A percentile compares a stretch with the other conserved stretches of the same genome.
Conservation (phyloP, 2,797 vertebrate species). For the Peromyscus aztecus region DNA sequence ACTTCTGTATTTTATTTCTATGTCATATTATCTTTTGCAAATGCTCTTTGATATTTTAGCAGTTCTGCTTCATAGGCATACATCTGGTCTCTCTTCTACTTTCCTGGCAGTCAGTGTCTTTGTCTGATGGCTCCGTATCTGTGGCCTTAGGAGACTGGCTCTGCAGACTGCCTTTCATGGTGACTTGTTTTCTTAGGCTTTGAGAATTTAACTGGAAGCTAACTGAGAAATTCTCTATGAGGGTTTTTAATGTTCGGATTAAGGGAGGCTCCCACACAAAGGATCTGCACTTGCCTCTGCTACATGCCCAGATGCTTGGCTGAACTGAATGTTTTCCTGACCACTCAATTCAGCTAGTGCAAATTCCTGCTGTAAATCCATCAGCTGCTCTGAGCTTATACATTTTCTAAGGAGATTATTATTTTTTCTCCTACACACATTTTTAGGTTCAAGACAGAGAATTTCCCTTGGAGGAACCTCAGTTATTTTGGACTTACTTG, state of each 20-base stretch:
- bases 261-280: neutral
- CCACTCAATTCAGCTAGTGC: neutral
- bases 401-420: constrained; percentile 49
- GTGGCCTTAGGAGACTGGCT: neutral
- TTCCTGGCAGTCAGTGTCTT: neutral
- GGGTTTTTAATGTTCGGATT: constrained; percentile 12
- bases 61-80: neutral
- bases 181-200: constrained; percentile 30
- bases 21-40: constrained; percentile 27
- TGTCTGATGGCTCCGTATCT: neutral
- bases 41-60: constrained; percentile 5
- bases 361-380: constrained; percentile 61
- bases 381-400: constrained; percentile 22
- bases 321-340: constrained; percentile 34
- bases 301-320: constrained; percentile 15
- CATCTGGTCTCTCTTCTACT: neutral
- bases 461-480: constrained; percentile 49
- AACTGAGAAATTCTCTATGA: constrained; percentile 36
- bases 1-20: neutral
- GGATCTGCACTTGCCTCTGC: constrained; percentile 17
- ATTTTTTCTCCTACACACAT: constrained; percentile 31
- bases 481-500: neutral
- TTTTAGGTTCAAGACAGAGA: constrained; percentile 61
- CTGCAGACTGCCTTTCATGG: neutral
- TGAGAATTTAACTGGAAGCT: constrained; percentile 19